Conservation (phyloP, 2,888 invertebrate species). For the Dione vanillae region DNA sequence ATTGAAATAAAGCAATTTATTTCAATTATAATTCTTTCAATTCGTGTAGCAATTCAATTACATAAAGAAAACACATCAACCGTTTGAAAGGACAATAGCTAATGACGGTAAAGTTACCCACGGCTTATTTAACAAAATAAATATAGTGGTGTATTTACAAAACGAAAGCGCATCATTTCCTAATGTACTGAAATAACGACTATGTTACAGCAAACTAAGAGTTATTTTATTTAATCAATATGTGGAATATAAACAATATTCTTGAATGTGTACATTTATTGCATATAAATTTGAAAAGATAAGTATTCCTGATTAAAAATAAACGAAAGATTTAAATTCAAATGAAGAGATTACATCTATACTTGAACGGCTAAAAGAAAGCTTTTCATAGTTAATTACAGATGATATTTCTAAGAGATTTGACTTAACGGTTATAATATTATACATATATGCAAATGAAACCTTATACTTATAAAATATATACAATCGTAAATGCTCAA, state of each 20-base stretch:
- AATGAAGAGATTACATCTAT: slow-evolving; percentile 45
- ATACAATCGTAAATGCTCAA: slow-evolving; percentile 34
- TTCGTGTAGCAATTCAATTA: background rate
- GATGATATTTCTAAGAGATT: background rate
- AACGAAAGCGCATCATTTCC: background rate
- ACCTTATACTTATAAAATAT: slow-evolving; percentile 44
- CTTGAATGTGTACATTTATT: slow-evolving; percentile 45
- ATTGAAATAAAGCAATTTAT: slow-evolving; percentile 1
- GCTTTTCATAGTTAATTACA: slow-evolving; percentile 16
- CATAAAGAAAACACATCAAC: slow-evolving; percentile 41
- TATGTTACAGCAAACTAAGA: slow-evolving; percentile 17
- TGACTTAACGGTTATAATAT: background rate
- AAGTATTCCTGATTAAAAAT: slow-evolving; percentile 45
- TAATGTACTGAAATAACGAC: slow-evolving; percentile 15
- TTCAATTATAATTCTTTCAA: background rate
- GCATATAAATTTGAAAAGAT: too few species aligned
- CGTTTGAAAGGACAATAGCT: slow-evolving; percentile 50
- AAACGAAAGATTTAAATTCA: slow-evolving; percentile 49
- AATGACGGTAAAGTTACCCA: slow-evolving; percentile 48
- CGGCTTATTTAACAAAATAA: slow-evolving; percentile 9
- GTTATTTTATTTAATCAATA: slow-evolving; percentile 20
- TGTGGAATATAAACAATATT: slow-evolving; percentile 28
- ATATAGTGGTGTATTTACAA: too few species aligned
- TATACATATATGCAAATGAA: background rate
- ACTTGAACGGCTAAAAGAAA: slow-evolving; percentile 42